These are phyloP conservation scores for Berghia stephanieae DNA, from an alignment of 1,140 invertebrate genomes.

Conservation along the genomic window DNA sequence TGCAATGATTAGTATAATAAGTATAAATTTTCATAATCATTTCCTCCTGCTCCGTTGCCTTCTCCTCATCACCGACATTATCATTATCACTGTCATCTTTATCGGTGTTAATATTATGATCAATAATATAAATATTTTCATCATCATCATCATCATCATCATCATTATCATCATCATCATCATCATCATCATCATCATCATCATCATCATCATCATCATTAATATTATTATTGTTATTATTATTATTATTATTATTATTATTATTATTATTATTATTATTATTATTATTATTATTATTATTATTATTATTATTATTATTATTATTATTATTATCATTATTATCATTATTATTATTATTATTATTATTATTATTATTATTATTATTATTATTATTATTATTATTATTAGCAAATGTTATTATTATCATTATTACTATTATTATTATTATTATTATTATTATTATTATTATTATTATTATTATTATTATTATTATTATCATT, in stretches of 20 bases:
- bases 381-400: slow-evolving; percentile 32
- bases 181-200: slow-evolving; percentile 13
- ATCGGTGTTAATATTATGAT: slow-evolving; percentile 2
- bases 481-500: slow-evolving; percentile 5
- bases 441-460: slow-evolving; percentile 10
- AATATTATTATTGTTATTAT: slow-evolving; percentile 15
- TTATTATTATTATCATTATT: not conserved
- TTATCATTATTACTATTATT: not conserved
- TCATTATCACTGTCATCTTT: slow-evolving; percentile 12
- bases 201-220: slow-evolving; percentile 21
- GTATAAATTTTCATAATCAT: too few relatives aligned
- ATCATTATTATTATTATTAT: not conserved
- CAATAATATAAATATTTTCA: slow-evolving; percentile 18
- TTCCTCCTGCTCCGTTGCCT: not conserved
- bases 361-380: slow-evolving; percentile 25
- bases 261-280: slow-evolving; percentile 11
- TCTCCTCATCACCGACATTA: slow-evolving; percentile 12
- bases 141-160: slow-evolving; percentile 9
- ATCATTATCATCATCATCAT: slow-evolving; percentile 27
- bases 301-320: slow-evolving; percentile 16
- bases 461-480: slow-evolving; percentile 7
- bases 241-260: slow-evolving; percentile 11
- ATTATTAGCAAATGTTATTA: slow-evolving; percentile 14
- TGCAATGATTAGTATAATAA: too few relatives aligned
- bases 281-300: slow-evolving; percentile 6